phyloP scores from a whole-genome alignment of 2,113 vertebrate genomes.

The Gasterosteus nipponicus region DNA sequence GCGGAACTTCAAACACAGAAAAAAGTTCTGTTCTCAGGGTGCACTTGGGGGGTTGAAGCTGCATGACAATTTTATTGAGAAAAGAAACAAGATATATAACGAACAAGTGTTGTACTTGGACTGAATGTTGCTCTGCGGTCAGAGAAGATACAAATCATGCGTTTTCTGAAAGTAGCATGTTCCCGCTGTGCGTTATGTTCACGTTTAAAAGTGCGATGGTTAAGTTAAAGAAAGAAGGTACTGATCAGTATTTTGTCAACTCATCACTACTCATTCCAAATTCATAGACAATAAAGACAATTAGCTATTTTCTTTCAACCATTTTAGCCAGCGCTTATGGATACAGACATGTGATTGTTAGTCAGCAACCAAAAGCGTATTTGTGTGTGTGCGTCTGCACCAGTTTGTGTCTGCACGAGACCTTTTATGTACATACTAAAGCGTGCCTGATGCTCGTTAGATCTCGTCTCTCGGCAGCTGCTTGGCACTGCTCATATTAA shows the following conservation, averaged over 20 bases:
- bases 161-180: constrained; percentile 16
- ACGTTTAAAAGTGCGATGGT: constrained; percentile 23
- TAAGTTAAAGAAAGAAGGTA: constrained; percentile 44
- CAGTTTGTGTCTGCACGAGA: constrained; percentile 55
- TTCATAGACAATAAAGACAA: constrained; percentile 78
- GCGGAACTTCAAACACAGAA: constrained; percentile 7
- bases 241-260: constrained; percentile 88
- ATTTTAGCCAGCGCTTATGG: constrained; percentile 32
- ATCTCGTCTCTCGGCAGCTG: constrained; percentile 73
- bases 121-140: background rate
- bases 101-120: constrained; percentile 3
- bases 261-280: constrained; percentile 57
- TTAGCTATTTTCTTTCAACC: constrained; percentile 82
- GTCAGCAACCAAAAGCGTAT: constrained; percentile 56
- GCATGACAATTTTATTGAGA: constrained; percentile 32
- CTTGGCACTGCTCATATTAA: constrained; percentile 76
- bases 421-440: constrained; percentile 79
- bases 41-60: constrained; percentile 25
- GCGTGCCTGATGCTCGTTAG: constrained; percentile 78
- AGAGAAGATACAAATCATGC: constrained; percentile 8
- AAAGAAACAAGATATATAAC: constrained; percentile 31
- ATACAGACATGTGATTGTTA: constrained; percentile 58
- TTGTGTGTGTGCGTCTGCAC: constrained; percentile 45
- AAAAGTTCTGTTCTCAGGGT: constrained; percentile 39
- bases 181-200: background rate